These are phyloP conservation scores for Conus canariensis DNA, from an alignment of 2,888 invertebrate genomes.

Conservation along the genomic window DNA sequence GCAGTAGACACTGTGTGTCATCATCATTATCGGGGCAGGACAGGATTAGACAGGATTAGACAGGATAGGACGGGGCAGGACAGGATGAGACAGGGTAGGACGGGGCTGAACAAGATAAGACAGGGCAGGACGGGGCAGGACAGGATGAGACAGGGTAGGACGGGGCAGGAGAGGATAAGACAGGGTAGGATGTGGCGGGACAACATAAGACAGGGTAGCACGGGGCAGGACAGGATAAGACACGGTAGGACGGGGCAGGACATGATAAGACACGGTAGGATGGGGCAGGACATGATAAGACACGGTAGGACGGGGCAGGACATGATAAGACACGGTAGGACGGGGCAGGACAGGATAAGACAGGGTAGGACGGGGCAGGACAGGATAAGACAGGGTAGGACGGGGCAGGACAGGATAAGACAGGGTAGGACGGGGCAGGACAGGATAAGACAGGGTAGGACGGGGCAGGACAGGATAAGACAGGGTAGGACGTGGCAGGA, in stretches of 20 bases:
- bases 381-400: neutral
- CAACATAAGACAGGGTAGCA: neutral
- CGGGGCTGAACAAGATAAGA: neutral
- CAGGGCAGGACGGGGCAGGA: neutral
- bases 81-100: neutral
- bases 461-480: neutral
- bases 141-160: slow-evolving; percentile 41
- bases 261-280: too few species aligned
- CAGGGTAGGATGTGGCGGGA: neutral
- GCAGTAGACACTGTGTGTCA: too few species aligned
- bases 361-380: neutral
- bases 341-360: neutral
- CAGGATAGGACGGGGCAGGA: too few species aligned
- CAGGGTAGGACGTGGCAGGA: neutral
- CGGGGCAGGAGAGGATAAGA: slow-evolving; percentile 14
- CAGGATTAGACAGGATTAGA: too few species aligned
- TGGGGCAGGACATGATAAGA: too few species aligned
- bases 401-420: neutral
- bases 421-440: neutral
- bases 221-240: neutral
- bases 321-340: neutral
- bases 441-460: neutral
- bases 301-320: too few species aligned
- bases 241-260: too few species aligned
- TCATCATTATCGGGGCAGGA: too few species aligned